Base-by-base conservation (phyloP, 2,113 vertebrate genomes). In the Gadus macrocephalus region DNA sequence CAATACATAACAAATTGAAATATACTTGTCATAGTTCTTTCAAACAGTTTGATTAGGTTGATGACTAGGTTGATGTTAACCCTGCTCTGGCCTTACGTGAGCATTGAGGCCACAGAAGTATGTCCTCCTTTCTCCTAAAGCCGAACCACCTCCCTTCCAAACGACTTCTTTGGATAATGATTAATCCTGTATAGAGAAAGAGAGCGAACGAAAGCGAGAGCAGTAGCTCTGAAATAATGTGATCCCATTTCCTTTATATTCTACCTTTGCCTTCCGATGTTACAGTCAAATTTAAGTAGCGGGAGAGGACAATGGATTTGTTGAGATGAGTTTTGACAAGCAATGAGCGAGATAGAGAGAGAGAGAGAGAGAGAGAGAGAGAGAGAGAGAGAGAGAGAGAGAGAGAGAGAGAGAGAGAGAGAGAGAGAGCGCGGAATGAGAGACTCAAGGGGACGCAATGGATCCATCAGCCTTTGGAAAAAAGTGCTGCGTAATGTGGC, bases 161-260 rank as follows among this genome's bases (percentile, higher is more conserved):
- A 88, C 76, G 77, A 81, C 66, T 73, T 78, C 81, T 85, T 73
- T 78, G 66, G 61, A 87, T 88, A 89, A 90, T 77, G 85, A 90
- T 90, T 81, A 87, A 78, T 83, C 72, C 83, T 70, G 72, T 81
- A 73, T 58, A 62, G 81, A 85, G 77, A 49, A 49, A 49, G 42
- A 49, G 42, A 49, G 42, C 8, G 42, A 49, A 49, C 11, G 42
- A 49, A 9, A 49, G 42, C 8, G 42, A 49, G 73, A 82, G 70
- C 73, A 38, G 72, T 84, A 67, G 77, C 74, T 77, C 85, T 82
- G 72, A 83, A 85, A 89, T 92, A 91, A 91, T 87, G 88, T 90
- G 87, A 86, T 89, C 81, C 77, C 15, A 72, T 87, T 86, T 85
- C 78, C 80, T 69, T 86, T 85, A 84, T 78, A 82, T 81, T 81